These are phyloP conservation scores for Napeogenes inachia DNA, from an alignment of 2,888 invertebrate genomes.

Conservation along the genomic window DNA sequence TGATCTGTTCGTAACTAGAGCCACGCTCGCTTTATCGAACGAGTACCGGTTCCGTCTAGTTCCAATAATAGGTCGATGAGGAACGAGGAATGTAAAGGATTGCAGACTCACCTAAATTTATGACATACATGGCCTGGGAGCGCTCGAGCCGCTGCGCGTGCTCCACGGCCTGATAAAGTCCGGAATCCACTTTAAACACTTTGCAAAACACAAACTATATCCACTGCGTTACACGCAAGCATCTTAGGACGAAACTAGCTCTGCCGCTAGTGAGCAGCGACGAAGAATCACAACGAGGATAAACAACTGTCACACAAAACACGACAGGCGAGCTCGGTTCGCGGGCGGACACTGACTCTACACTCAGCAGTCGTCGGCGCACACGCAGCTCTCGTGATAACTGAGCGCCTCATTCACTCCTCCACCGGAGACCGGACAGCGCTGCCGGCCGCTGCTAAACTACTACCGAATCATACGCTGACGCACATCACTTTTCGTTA, in stretches of 20 bases:
- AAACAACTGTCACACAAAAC: conserved; percentile 45
- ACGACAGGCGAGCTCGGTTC: conserved; percentile 46
- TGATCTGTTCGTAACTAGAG: conserved; percentile 29
- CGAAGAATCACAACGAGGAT: conserved; percentile 34
- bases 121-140: conserved; percentile 78
- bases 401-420: conserved; percentile 31
- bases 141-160: conserved; percentile 73
- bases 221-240: conserved; percentile 66
- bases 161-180: conserved; percentile 73
- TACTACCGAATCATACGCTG: conserved; percentile 26
- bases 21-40: conserved; percentile 44
- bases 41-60: conserved; percentile 64
- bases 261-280: conserved; percentile 51
- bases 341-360: conserved; percentile 60
- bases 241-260: conserved; percentile 61
- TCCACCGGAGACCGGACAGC: conserved; percentile 10
- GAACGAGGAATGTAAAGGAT: conserved; percentile 48
- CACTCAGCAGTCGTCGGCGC: conserved; percentile 15
- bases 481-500: conserved; percentile 41
- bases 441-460: conserved; percentile 31
- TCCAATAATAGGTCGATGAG: conserved; percentile 59
- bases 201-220: conserved; percentile 60
- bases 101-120: conserved; percentile 76
- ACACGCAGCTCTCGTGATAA: conserved; percentile 26
- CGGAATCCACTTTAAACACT: conserved; percentile 75